Evolutionary conservation across 1,140 invertebrate genomes (phyloP).

Genomic region (Zaprionus ornatus): DNA sequence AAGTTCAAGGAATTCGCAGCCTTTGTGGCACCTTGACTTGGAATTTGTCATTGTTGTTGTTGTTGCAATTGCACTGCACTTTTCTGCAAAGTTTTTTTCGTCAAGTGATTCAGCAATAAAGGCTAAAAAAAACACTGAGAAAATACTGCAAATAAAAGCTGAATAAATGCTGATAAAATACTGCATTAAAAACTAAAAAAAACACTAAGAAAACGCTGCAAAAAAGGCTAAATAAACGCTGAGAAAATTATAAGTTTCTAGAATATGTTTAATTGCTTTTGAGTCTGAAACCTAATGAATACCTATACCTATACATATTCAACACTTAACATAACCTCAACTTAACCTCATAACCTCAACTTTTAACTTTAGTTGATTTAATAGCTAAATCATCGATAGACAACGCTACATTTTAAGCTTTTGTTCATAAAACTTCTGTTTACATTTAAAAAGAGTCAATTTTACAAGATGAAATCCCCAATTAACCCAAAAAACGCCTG

Average conservation of each 20-base stretch:
- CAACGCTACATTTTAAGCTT: not conserved
- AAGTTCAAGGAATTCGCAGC: slow-evolving; percentile 71
- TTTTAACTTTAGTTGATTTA: too few species aligned
- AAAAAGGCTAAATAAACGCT: not conserved
- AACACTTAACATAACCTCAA: not conserved
- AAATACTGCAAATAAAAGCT: not conserved
- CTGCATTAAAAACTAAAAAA: not conserved
- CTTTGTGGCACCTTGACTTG: slow-evolving; percentile 72
- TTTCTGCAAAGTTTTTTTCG: slow-evolving; percentile 12
- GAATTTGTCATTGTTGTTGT: slow-evolving; percentile 72
- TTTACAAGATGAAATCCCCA: not conserved
- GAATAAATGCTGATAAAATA: not conserved
- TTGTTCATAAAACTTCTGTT: not conserved
- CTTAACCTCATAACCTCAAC: not conserved
- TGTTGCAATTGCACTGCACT: slow-evolving; percentile 12
- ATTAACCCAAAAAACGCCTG: rapidly evolving
- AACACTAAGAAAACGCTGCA: not conserved
- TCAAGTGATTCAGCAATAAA: slow-evolving; percentile 37
- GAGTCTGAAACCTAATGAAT: not conserved
- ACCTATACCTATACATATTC: not conserved
- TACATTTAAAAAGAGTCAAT: not conserved
- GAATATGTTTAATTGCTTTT: not conserved
- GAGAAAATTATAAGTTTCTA: not conserved
- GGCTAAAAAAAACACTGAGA: not conserved
- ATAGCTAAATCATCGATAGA: not conserved